Percentiles rank a stretch among this genome's conserved stretches.
These are phyloP conservation scores for Hydrocynus forskahlii DNA, from an alignment of 2,797 vertebrate species.

Conservation along the genomic window DNA sequence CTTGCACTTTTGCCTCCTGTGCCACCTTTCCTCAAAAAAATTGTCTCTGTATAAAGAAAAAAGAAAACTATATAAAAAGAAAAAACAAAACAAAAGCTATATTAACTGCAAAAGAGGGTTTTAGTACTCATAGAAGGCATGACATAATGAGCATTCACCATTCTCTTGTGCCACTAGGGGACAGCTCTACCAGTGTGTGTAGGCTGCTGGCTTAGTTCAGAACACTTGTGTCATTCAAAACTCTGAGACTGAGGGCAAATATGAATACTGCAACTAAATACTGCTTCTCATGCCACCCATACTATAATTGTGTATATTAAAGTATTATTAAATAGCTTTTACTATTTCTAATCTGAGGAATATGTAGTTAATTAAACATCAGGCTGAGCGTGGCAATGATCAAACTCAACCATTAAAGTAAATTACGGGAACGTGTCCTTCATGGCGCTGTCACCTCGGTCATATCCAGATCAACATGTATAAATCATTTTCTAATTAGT, in stretches of 20 bases:
- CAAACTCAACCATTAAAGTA: background rate
- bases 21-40: too few relatives aligned
- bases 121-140: constrained; percentile 6
- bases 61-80: too few relatives aligned
- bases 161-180: constrained; percentile 57
- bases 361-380: background rate
- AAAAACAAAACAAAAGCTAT: background rate
- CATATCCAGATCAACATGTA: background rate
- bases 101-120: constrained; percentile 9
- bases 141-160: constrained; percentile 28
- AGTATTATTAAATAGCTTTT: background rate
- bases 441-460: too few relatives aligned
- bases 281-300: background rate
- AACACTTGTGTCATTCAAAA: constrained; percentile 23
- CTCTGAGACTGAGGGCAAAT: background rate
- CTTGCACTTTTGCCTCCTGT: too few relatives aligned
- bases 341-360: background rate
- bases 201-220: constrained; percentile 47
- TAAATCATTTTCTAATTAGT: background rate
- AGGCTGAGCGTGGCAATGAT: background rate
- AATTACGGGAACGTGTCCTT: too few relatives aligned
- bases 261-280: background rate
- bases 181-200: constrained; percentile 66
- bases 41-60: background rate
- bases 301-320: background rate